Conservation (phyloP, 2,113 vertebrate species). For the Rhea americana region DNA sequence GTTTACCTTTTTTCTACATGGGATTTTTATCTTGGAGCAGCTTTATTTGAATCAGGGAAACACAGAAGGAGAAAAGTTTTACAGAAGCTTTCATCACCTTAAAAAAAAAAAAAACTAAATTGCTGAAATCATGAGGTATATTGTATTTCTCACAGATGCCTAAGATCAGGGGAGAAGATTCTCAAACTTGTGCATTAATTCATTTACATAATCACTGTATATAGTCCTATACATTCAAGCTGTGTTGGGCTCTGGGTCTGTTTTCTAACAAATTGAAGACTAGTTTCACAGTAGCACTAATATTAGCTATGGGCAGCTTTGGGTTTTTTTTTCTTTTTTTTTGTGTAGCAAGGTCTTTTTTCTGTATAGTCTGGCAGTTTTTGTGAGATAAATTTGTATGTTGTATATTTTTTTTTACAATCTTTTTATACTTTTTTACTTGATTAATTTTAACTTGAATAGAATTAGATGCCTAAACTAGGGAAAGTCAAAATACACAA, state of each 20-base stretch:
- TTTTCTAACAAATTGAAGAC: not conserved
- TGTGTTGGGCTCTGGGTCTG: not conserved
- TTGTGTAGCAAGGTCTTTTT: not conserved
- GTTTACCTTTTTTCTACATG: not conserved
- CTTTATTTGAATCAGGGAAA: slow-evolving; percentile 35
- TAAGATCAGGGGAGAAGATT: slow-evolving; percentile 25
- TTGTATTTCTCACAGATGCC: not conserved
- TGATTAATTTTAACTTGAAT: not conserved
- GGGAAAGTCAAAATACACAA: not conserved
- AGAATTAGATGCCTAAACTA: not conserved
- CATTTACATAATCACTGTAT: not conserved
- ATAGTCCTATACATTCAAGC: not conserved
- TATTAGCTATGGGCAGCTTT: not conserved
- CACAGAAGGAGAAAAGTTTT: not conserved
- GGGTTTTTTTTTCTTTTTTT: not conserved
- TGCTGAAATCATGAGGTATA: not conserved
- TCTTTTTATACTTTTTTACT: slow-evolving; percentile 24
- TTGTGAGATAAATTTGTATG: not conserved
- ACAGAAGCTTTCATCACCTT: not conserved
- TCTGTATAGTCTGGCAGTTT: not conserved
- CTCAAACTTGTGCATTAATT: not conserved
- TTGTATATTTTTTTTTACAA: not conserved
- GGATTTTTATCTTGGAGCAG: not conserved
- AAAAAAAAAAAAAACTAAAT: not conserved
- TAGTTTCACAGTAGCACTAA: not conserved